A percentile compares a stretch with the other conserved stretches of the same genome.
phyloP scores from a whole-genome alignment of 2,888 invertebrate genomes.

The Netelia inedita region DNA sequence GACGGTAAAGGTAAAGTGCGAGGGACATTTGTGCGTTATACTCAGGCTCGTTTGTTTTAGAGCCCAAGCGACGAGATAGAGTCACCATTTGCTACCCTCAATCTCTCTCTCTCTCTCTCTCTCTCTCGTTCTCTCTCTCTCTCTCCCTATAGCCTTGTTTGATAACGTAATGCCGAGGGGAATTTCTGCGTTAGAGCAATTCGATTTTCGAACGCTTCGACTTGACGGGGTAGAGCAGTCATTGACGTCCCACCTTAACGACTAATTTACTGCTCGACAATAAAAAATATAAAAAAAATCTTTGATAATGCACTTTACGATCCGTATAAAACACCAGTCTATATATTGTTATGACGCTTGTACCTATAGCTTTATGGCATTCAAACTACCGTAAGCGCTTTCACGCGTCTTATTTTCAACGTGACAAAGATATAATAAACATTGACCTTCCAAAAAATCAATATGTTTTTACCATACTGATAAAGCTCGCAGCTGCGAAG shows the following conservation, averaged over 20 bases:
- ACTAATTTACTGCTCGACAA: conserved; percentile 35
- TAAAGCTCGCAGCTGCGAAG: no score
- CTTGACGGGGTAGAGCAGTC: conserved; percentile 32
- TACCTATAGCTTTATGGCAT: conserved; percentile 7
- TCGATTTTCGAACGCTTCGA: conserved; percentile 52
- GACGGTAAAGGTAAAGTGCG: conserved; percentile 13
- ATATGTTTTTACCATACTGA: no score
- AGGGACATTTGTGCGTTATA: conserved; percentile 47
- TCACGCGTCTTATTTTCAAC: background rate
- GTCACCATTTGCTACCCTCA: conserved; percentile 55
- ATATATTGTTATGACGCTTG: conserved; percentile 37
- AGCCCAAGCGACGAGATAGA: conserved; percentile 39
- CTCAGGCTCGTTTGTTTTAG: conserved; percentile 56
- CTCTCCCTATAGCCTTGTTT: conserved; percentile 33
- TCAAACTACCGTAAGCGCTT: conserved; percentile 4
- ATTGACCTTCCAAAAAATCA: no score
- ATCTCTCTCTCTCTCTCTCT: conserved; percentile 18
- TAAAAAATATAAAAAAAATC: background rate
- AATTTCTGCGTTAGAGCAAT: conserved; percentile 53
- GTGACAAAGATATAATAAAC: no score
- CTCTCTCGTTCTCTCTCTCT: conserved; percentile 20
- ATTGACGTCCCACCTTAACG: conserved; percentile 51
- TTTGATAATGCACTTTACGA: conserved; percentile 31
- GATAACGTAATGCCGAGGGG: conserved; percentile 48
- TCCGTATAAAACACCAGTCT: background rate